These are phyloP conservation scores for Eupithecia centaureata DNA, from an alignment of 2,888 invertebrate species.

Conservation along the genomic window DNA sequence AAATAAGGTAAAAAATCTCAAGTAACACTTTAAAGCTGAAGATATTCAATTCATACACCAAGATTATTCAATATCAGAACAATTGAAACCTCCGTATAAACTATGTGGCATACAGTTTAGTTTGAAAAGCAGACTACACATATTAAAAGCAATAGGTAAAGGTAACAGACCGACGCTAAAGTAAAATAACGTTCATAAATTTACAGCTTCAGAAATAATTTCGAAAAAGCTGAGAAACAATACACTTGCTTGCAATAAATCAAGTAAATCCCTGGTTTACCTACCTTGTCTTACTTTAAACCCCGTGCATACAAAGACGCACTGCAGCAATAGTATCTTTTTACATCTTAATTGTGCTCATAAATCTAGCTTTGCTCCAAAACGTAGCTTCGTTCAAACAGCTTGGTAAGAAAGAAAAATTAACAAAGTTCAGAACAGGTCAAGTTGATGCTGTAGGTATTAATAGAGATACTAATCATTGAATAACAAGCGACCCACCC, in stretches of 20 bases:
- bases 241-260: constrained; percentile 19
- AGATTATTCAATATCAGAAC: too few species aligned
- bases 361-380: constrained; percentile 41
- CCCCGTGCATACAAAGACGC: constrained; percentile 35
- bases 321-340: constrained; percentile 38
- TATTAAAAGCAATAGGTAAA: too few species aligned
- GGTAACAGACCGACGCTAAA: neutral
- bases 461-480: too few species aligned
- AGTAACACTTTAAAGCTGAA: too few species aligned
- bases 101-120: too few species aligned
- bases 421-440: neutral
- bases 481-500: too few species aligned
- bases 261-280: constrained; percentile 20
- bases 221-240: constrained; percentile 9
- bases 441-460: neutral
- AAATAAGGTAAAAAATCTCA: too few species aligned
- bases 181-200: neutral
- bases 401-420: constrained; percentile 1
- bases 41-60: too few species aligned
- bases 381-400: constrained; percentile 12
- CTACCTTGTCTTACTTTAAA: constrained; percentile 30
- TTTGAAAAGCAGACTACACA: too few species aligned
- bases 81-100: too few species aligned
- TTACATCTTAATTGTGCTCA: constrained; percentile 42
- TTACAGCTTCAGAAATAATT: neutral